Evolutionary conservation across 2,113 vertebrate species (phyloP), one percentile per base, ranked within the genome.

Genomic region (Geococcyx californianus): DNA sequence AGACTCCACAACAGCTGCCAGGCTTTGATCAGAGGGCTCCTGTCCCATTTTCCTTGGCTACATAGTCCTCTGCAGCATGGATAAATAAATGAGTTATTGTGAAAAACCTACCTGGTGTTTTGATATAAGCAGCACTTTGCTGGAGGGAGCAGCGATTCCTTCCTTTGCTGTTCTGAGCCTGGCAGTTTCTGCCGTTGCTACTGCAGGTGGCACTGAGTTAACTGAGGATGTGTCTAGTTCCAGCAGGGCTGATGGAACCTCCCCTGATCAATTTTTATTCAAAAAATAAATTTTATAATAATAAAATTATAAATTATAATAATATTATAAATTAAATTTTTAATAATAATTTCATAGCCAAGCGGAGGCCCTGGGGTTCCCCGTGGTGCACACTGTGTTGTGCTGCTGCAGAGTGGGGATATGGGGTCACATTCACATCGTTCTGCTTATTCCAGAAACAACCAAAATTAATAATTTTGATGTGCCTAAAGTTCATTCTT

Each of bases 171-270:
- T 54, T 72, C 54, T 3, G 34, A 11, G 11, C 0, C 44, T 36
- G 40, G 36, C 82, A 38, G 49, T 44, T 84, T 79, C 79, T 66
- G 44, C 11, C 0, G 28, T 67, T 19, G 67, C 55, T 84, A 16
- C 88, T 92, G 63, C 84, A 95, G 96, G 92, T 93, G 94, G 88
- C 95, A 95, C 76, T 81, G 91, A 59, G 2, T 80, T 45, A 25
- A 62, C 36, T 1, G 45, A 93, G 63, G 64, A 58, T 2, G 51
- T 2, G 45, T 26, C 52, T 21, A 2, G 34, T 23, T 13, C 10
- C 56, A 6, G 68, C 55, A 4, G 59, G 2, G 8, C 79, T 20
- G 81, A 1, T 25, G 54, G 45, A 21, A 51, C 25, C 70, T 21
- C 45, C 40, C 54, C 29, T 51, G n/a, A n/a, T n/a, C n/a, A n/a